Conservation (phyloP, 2,113 vertebrate genomes). For the Siniperca knerii region DNA sequence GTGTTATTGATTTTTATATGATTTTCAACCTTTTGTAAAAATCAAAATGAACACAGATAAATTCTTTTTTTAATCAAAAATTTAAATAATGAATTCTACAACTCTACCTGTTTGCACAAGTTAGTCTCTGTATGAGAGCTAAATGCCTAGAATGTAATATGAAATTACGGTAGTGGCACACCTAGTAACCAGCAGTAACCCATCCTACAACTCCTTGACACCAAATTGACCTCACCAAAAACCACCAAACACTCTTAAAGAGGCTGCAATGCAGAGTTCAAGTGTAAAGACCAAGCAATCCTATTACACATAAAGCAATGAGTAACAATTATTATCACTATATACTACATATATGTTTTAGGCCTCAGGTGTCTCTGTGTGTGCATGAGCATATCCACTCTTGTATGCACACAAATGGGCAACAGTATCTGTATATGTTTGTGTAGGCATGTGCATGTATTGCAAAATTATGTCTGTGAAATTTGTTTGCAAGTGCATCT, state of each 20-base stretch:
- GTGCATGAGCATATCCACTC: not conserved
- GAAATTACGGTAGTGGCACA: not conserved
- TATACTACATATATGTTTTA: too few relatives aligned
- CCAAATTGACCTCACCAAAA: not conserved
- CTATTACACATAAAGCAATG: not conserved
- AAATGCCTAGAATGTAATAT: not conserved
- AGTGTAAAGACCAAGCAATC: not conserved
- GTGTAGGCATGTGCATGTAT: conserved; percentile 7
- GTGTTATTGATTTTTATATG: too few relatives aligned
- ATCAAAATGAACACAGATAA: too few relatives aligned
- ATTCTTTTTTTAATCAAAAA: too few relatives aligned
- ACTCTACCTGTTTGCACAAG: too few relatives aligned
- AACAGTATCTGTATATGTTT: conserved; percentile 7
- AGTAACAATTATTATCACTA: not conserved
- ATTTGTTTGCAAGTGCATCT: conserved; percentile 30
- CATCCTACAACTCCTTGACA: not conserved
- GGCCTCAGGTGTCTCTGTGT: conserved; percentile 32
- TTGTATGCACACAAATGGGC: not conserved
- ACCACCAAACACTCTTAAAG: not conserved
- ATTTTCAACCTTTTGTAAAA: too few relatives aligned
- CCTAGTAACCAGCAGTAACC: not conserved
- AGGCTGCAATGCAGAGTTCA: not conserved
- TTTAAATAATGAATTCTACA: too few relatives aligned
- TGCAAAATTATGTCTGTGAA: conserved; percentile 9
- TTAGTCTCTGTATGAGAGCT: too few relatives aligned